These are phyloP conservation scores for Lichenostomus cassidix DNA, from an alignment of 2,113 vertebrate genomes.

Conservation along the genomic window DNA sequence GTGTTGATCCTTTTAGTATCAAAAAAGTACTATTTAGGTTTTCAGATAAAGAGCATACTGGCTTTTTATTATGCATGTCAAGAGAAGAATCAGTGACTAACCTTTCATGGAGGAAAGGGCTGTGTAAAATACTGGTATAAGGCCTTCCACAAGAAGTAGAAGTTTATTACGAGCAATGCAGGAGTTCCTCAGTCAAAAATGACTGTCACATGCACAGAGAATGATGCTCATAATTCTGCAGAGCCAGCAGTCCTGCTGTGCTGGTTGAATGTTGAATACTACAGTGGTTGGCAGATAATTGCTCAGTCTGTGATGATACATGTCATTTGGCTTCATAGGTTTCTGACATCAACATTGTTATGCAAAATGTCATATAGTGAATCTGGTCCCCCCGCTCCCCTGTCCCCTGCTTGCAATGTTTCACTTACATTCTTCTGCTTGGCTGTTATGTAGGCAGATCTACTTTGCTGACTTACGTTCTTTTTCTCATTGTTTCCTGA, in stretches of 20 bases:
- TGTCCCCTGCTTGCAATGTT: neutral
- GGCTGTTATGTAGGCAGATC: neutral
- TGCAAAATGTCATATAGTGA: conserved; percentile 12
- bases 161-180: neutral
- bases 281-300: neutral
- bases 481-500: neutral
- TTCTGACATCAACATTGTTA: conserved; percentile 30
- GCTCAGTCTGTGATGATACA: neutral
- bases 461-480: neutral
- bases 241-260: neutral
- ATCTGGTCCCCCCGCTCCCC: neutral
- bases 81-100: neutral
- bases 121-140: neutral
- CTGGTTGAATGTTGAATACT: neutral
- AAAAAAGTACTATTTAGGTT: neutral
- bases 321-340: neutral
- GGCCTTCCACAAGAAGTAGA: neutral
- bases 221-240: neutral
- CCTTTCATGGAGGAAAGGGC: neutral
- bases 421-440: neutral
- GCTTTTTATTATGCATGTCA: neutral
- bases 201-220: neutral
- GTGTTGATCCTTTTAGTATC: neutral
- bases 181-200: neutral
- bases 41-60: neutral